phyloP scores from a whole-genome alignment of 2,113 vertebrate genomes.

The Rhadina sibilatrix region DNA sequence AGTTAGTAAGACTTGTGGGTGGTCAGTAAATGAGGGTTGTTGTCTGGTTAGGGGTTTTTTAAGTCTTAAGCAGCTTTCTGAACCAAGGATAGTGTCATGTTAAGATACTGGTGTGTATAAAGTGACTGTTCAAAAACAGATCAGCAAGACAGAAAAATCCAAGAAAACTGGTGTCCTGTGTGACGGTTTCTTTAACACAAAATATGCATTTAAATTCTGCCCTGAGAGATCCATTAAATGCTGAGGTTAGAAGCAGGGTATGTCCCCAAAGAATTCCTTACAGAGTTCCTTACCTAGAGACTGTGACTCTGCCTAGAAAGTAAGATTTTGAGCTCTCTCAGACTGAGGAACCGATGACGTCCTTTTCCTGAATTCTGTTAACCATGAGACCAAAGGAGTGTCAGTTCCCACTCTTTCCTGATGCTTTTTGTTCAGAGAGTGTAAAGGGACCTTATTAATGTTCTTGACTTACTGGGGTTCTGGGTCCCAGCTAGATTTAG shows the following conservation, averaged over 20 bases:
- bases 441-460: neutral
- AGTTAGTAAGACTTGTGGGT: neutral
- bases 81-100: neutral
- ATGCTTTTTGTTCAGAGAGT: neutral
- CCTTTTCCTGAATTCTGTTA: neutral
- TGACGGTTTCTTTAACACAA: neutral
- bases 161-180: accelerated
- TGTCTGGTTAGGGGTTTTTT: neutral
- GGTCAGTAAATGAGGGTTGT: neutral
- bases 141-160: neutral
- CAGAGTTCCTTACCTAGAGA: neutral
- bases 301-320: neutral
- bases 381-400: neutral
- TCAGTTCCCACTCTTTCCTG: neutral
- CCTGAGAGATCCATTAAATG: neutral
- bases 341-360: neutral
- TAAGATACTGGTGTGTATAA: neutral
- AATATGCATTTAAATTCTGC: neutral
- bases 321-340: neutral
- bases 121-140: neutral
- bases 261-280: neutral
- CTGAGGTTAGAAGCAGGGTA: neutral
- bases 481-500: neutral
- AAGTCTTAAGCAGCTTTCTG: neutral
- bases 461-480: neutral